A percentile compares a stretch with the other conserved stretches of the same genome.
Conservation (phyloP, 2,797 vertebrate species). For the Hapalemur alaotrensis region DNA sequence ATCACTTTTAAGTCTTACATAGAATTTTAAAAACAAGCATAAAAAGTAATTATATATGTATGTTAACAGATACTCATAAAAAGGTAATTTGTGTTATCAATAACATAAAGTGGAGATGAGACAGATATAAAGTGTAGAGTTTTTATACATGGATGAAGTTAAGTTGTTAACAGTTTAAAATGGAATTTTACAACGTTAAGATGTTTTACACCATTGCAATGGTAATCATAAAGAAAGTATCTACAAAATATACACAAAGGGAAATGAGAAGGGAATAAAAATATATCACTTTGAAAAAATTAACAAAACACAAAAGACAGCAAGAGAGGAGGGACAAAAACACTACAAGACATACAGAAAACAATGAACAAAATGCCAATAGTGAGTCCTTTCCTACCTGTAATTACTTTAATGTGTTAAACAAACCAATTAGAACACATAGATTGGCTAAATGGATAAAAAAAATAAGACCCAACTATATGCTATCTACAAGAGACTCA, state of each 20-base stretch:
- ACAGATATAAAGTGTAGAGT: not conserved
- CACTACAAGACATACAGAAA: not conserved
- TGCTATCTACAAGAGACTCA: not conserved
- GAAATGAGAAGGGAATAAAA: not conserved
- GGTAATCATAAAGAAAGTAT: not conserved
- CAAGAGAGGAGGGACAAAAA: not conserved
- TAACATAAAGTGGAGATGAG: not conserved
- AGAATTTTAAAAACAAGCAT: not conserved
- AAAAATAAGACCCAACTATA: not conserved
- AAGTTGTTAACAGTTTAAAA: not conserved
- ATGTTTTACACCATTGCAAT: not conserved
- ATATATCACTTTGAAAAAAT: not conserved
- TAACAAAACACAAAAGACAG: not conserved
- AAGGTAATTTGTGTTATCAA: not conserved
- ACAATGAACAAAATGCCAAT: not conserved
- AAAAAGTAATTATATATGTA: not conserved
- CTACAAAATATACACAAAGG: not conserved
- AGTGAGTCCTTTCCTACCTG: not conserved
- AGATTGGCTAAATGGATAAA: not conserved
- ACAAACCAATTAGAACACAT: not conserved
- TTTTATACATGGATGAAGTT: not conserved
- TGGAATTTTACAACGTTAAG: not conserved
- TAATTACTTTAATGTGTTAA: not conserved
- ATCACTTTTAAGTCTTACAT: not conserved
- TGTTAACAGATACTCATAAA: not conserved